phyloP scores from a whole-genome alignment of 2,113 vertebrate genomes.

The Antechinus stuartii region DNA sequence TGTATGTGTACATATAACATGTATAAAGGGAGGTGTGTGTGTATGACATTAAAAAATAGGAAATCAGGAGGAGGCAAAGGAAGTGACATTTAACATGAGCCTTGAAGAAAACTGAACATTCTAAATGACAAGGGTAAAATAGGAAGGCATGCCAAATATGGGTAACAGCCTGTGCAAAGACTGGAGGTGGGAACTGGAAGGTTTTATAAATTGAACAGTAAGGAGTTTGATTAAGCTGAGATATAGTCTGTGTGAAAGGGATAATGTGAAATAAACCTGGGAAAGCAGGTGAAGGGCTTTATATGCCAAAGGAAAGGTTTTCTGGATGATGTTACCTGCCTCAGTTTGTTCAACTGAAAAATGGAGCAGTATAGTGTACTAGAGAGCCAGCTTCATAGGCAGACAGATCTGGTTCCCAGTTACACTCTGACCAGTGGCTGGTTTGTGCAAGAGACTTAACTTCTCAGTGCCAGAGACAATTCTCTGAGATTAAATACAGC shows the following conservation, averaged over 20 bases:
- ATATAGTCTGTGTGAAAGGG: neutral
- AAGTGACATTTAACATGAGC: neutral
- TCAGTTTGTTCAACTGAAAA: neutral
- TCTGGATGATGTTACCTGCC: neutral
- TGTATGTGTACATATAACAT: too few relatives aligned
- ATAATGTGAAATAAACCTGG: neutral
- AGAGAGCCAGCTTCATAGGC: neutral
- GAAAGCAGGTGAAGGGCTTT: conserved; percentile 3
- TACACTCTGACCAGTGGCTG: neutral
- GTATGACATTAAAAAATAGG: neutral
- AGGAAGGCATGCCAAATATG: too few relatives aligned
- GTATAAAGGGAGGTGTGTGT: too few relatives aligned
- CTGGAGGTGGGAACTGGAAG: too few relatives aligned
- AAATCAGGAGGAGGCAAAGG: neutral
- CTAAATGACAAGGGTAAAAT: neutral
- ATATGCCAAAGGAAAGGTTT: conserved; percentile 14
- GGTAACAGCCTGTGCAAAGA: too few relatives aligned
- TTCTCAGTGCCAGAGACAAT: neutral
- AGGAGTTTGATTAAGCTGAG: neutral
- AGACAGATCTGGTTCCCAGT: neutral
- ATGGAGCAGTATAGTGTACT: neutral
- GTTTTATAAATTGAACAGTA: neutral
- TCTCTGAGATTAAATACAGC: neutral
- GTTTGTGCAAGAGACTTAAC: neutral
- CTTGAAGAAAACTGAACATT: neutral